Base-by-base conservation (phyloP, 1,140 invertebrate genomes). In the Hirudo medicinalis region DNA sequence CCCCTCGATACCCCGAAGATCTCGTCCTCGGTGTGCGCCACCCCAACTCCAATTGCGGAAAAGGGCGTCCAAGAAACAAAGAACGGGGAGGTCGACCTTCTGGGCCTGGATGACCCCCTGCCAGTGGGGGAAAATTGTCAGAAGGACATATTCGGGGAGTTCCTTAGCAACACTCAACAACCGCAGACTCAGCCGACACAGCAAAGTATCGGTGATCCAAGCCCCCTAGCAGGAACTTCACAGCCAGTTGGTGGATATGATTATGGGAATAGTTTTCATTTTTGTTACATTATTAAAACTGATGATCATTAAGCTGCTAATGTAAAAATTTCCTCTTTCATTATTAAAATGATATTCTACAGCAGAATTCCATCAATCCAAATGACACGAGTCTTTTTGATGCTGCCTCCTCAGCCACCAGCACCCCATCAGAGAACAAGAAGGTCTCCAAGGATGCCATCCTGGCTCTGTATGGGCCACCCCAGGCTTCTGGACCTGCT, bases 311-410 rank as follows among this genome's bases (percentile, higher is more conserved):
- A n/a, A n/a, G n/a, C n/a, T n/a, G n/a, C n/a, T n/a, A n/a, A n/a
- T n/a, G n/a, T 36, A 36, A 36, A 36, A 36, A 2, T 36, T 36
- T 36, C 32, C 32, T 36, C 32, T 49, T 0, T 13, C 15, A 49
- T 49, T 49, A 49, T 49, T 8, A 15, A 5, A 9, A 49, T 49
- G 1, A 49, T 49, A 49, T 49, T 49, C 13, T 49, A 49, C 43
- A 49, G 43, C 43, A 49, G 43, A 49, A 49, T 49, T 49, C 43
- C 15, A 17, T 49, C 9, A 49, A 49, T 49, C 43, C 57, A 6
- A 63, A n/a, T 22, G 57, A 63, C 22, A 63, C 57, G 22, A 63
- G 29, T 63, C 57, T 63, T 63, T 63, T 63, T 63, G 57, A 63
- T 63, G 29, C 6, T 13, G 17, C 57, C 22, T 63, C 57, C 3